Base-by-base conservation (phyloP, 2,113 vertebrate genomes). In the Apodemus speciosus region DNA sequence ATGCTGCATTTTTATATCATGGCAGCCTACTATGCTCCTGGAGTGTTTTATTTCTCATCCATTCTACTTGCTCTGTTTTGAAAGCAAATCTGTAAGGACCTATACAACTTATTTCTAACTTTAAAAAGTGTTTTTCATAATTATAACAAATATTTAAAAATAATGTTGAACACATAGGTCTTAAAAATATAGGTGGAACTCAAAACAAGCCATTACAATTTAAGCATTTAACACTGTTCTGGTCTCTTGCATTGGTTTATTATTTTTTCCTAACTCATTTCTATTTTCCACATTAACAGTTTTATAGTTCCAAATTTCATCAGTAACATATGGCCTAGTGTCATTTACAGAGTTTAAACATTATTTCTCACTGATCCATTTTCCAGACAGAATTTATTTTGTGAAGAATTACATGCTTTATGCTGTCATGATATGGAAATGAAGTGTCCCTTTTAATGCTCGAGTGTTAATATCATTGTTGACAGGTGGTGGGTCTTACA, bases 141-240 rank as follows among this genome's bases (percentile, higher is more conserved):
- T 15, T 86, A 5, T 53, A 85, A 94, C 3, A 89, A 91, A 89
- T n/a, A n/a, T n/a, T n/a, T n/a, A n/a, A n/a, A n/a, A n/a, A n/a
- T n/a, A n/a, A n/a, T n/a, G 25, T 5, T 85, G 16, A 92, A 7
- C 3, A 56, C 1, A 80, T 46, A 25, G 35, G 35, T 49, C 6
- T 10, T 35, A 73, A 49, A 71, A 85, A 88, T 90, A 43, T 10
- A 49, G n/a, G 62, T 96, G 2, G 6, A 93, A 88, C 1, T 62
- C 20, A n/a, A 72, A 66, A 60, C 58, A 93, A 80, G 0, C 7
- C 6, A 85, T 81, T 87, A 76, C 27, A 77, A 49, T 56, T 21
- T 85, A 77, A 93, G 2, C 38, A 64, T 49, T 84, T 60, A 88
- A 72, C 9, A 43, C 75, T 46, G 56, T 71, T 9, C 21, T 69